These are phyloP conservation scores for Pan paniscus DNA, from an alignment of 2,113 vertebrate genomes.

Conservation along the genomic window DNA sequence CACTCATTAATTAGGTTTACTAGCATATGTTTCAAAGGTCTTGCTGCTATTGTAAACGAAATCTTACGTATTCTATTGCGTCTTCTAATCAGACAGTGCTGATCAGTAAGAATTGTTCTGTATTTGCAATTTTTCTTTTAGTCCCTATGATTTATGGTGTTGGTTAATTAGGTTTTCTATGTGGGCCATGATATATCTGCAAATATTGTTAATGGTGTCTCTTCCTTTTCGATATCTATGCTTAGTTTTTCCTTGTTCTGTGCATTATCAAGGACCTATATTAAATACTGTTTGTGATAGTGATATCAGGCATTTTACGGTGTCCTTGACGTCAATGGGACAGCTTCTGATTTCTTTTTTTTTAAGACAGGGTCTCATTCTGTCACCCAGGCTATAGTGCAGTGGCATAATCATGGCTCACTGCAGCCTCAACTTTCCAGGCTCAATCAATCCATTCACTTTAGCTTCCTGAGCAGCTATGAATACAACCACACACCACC, in stretches of 20 bases:
- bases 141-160: neutral
- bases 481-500: too few relatives aligned
- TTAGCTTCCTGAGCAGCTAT: too few relatives aligned
- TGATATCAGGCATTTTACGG: neutral
- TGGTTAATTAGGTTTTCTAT: neutral
- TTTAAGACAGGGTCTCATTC: too few relatives aligned
- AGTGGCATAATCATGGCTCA: too few relatives aligned
- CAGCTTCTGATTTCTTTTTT: neutral
- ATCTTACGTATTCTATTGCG: neutral
- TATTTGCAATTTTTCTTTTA: neutral
- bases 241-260: neutral
- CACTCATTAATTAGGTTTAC: rapidly evolving
- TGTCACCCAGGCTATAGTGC: too few relatives aligned
- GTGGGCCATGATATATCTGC: neutral
- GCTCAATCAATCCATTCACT: too few relatives aligned
- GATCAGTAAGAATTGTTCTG: neutral
- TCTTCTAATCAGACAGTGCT: neutral
- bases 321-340: neutral
- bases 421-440: too few relatives aligned
- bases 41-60: neutral
- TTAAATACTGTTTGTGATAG: too few relatives aligned
- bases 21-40: neutral
- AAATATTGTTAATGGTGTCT: neutral
- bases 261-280: neutral
- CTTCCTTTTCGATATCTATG: neutral